A percentile compares a stretch with the other conserved stretches of the same genome.
Evolutionary conservation across 2,113 vertebrate genomes (phyloP).

Genomic region (Arenaria interpres): DNA sequence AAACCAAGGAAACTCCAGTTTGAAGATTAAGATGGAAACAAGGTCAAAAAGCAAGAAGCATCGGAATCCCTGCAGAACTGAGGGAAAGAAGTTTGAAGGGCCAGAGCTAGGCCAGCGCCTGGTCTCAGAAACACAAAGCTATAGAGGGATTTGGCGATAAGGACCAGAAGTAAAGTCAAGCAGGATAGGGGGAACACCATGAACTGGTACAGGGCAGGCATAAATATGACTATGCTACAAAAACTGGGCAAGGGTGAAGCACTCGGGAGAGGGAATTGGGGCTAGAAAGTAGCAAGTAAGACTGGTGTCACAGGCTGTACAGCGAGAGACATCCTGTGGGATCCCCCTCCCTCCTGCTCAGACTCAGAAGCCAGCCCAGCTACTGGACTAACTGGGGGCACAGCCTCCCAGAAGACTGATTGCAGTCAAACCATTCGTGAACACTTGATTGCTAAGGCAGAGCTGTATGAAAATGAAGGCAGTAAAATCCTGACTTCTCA

Average conservation of each 20-base stretch:
- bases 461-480: neutral
- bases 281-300: neutral
- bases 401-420: neutral
- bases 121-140: neutral
- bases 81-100: neutral
- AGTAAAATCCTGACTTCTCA: neutral
- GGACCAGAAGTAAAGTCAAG: neutral
- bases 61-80: neutral
- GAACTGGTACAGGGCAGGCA: neutral
- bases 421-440: neutral
- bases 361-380: neutral
- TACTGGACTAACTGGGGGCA: neutral
- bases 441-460: neutral
- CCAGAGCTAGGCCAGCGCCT: neutral
- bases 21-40: neutral
- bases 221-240: neutral
- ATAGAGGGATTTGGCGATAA: neutral
- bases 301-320: neutral
- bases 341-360: neutral
- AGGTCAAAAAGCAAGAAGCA: neutral
- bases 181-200: fast-evolving
- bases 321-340: fast-evolving
- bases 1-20: neutral
- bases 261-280: neutral
- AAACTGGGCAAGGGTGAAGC: fast-evolving